Percentiles rank a stretch among this genome's conserved stretches.
Evolutionary conservation across 2,113 vertebrate species (phyloP).

Genomic region (Rynchops niger): DNA sequence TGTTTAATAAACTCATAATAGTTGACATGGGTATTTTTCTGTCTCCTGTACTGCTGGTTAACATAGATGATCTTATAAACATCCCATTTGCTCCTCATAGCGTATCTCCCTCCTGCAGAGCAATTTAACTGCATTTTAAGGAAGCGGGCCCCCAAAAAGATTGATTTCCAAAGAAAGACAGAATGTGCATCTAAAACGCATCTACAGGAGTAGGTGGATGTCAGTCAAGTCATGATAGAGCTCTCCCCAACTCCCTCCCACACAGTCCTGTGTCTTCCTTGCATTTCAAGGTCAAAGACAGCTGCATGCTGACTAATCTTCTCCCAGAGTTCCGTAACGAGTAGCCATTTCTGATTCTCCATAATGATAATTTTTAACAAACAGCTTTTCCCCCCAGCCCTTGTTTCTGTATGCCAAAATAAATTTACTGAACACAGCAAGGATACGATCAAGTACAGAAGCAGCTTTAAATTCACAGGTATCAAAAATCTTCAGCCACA

Average conservation of each 20-base stretch:
- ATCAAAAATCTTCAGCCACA: not conserved
- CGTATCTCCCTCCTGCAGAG: not conserved
- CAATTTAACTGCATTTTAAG: constrained; percentile 22
- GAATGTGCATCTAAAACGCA: not conserved
- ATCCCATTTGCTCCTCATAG: not conserved
- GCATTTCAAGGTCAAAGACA: constrained; percentile 50
- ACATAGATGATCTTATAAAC: constrained; percentile 2
- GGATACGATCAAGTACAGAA: not conserved
- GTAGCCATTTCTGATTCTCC: not conserved
- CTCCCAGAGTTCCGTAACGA: constrained; percentile 12
- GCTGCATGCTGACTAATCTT: not conserved
- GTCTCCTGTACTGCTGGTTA: not conserved
- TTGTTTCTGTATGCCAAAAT: not conserved
- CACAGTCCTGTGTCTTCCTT: not conserved
- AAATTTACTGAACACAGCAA: not conserved
- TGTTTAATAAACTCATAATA: constrained; percentile 7
- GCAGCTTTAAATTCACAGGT: not conserved
- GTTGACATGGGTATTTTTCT: not conserved
- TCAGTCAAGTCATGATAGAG: constrained; percentile 1
- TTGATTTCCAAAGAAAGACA: constrained; percentile 12
- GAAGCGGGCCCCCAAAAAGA: not conserved
- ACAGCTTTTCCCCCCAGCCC: not conserved
- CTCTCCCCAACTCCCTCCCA: not conserved
- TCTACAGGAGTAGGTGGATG: not conserved
- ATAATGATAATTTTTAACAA: not conserved